Percentiles rank a stretch among this genome's conserved stretches.
phyloP scores from a whole-genome alignment of 2,888 invertebrate genomes.

The Lycaena phlaeas region DNA sequence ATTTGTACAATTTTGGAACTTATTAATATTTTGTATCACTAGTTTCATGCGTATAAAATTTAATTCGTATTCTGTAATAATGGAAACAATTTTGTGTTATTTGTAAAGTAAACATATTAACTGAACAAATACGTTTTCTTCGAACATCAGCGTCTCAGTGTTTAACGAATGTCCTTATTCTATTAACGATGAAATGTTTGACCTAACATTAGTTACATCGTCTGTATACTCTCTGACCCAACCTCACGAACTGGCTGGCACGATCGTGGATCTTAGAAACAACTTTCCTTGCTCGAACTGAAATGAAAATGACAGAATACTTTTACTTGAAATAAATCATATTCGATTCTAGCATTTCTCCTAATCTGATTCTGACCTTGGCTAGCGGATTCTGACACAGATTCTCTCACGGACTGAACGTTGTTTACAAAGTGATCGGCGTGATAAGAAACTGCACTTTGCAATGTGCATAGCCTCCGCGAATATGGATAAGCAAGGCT shows the following conservation, averaged over 20 bases:
- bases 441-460: not conserved
- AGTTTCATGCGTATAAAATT: no score
- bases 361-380: not conserved
- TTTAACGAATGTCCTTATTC: slow-evolving; percentile 40
- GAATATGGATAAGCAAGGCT: not conserved
- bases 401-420: not conserved
- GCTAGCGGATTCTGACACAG: not conserved
- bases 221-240: slow-evolving; percentile 41
- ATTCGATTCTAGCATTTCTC: not conserved
- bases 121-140: not conserved
- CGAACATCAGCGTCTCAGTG: not conserved
- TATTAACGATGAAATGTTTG: slow-evolving; percentile 23
- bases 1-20: no score
- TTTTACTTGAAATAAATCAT: slow-evolving; percentile 9
- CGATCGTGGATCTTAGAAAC: slow-evolving; percentile 29
- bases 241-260: slow-evolving; percentile 43
- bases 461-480: no score
- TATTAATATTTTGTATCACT: no score
- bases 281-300: slow-evolving; percentile 9
- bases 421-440: not conserved
- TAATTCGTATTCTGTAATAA: no score
- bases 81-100: no score
- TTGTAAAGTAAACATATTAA: not conserved
- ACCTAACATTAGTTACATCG: slow-evolving; percentile 9
- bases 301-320: slow-evolving; percentile 14